Evolutionary conservation across 2,888 invertebrate species (phyloP), one percentile per base, ranked within the genome.

Genomic region (Graphium colonna): DNA sequence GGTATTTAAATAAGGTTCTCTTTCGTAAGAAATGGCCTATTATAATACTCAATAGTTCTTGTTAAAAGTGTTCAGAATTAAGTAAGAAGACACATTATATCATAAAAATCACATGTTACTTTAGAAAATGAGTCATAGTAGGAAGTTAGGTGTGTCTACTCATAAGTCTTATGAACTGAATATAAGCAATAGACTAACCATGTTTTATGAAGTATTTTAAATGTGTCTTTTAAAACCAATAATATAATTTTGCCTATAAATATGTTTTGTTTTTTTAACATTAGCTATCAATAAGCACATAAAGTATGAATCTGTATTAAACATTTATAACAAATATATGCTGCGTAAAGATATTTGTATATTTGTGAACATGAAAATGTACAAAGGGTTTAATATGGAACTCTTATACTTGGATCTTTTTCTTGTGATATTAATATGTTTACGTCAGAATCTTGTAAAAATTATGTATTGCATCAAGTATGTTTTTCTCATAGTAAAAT

Each of bases 401-500:
- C 21, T 5, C 21, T 21, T 5, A 21, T 21, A 21, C 15, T 13
- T 12, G 28, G 28, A 21, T 13, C 9, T 31, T 36, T 8, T 45
- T 36, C 33, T 45, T 45, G 45, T 45, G 45, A 45, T 45, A 45
- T 45, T 45, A 45, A 45, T 44, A 31, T 15, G 13, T 28, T 45
- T 31, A 31, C 10, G 9, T 9, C 10, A 31, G 31, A 31, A 31
- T 10, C 8, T 31, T 31, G 8, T 31, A 31, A 12, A 44, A 10
- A 17, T n/a, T 33, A 31, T 33, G 17, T 33, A 28, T 15, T 28
- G 15, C 15, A 31, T 16, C 10, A 31, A 12, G 18, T 9, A 31
- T 16, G 10, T 31, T 15, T 44, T 13, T 44, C 15, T 31, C 15
- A n/a, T 31, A 64, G 68, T 69, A 72, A 61, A 66, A 67, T 66